These are phyloP conservation scores for Sebastes iracundus DNA, from an alignment of 2,797 vertebrate species.

Conservation along the genomic window DNA sequence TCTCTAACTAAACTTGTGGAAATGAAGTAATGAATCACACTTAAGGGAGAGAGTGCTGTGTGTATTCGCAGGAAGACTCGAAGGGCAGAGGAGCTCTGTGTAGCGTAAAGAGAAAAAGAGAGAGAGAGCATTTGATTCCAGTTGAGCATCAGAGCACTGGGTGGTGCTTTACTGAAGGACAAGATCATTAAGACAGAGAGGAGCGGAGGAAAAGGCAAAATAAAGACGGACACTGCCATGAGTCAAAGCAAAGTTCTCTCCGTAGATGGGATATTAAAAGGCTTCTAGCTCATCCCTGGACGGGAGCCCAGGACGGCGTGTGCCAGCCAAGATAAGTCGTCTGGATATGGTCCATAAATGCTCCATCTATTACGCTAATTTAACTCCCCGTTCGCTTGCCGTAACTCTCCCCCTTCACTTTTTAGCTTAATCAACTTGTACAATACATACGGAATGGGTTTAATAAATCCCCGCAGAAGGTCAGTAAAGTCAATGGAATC, in stretches of 20 bases:
- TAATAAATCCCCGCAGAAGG: slow-evolving; percentile 25
- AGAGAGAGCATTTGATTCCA: slow-evolving; percentile 17
- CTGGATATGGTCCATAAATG: slow-evolving; percentile 52
- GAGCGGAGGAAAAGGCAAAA: slow-evolving; percentile 8
- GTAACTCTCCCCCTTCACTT: slow-evolving; percentile 9
- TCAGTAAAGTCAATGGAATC: slow-evolving; percentile 8
- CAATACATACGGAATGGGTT: slow-evolving; percentile 11
- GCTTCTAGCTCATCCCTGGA: slow-evolving; percentile 49
- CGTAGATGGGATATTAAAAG: slow-evolving; percentile 47
- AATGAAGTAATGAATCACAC: slow-evolving; percentile 33
- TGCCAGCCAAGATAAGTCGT: slow-evolving; percentile 41
- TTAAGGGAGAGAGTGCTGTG: slow-evolving; percentile 17
- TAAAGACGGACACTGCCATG: slow-evolving; percentile 11
- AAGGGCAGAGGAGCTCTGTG: not conserved
- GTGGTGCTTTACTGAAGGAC: slow-evolving; percentile 30
- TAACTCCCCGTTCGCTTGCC: slow-evolving; percentile 28
- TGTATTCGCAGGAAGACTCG: slow-evolving; percentile 7
- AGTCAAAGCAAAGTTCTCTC: slow-evolving; percentile 36
- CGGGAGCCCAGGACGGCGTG: slow-evolving; percentile 38
- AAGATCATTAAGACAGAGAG: slow-evolving; percentile 32
- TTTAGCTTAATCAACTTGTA: slow-evolving; percentile 40
- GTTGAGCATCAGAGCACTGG: slow-evolving; percentile 9
- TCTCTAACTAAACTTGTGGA: slow-evolving; percentile 17
- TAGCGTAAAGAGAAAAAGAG: not conserved
- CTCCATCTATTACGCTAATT: slow-evolving; percentile 44